Evolutionary conservation across 2,113 vertebrate genomes (phyloP).

Genomic region (Synchiropus splendidus): DNA sequence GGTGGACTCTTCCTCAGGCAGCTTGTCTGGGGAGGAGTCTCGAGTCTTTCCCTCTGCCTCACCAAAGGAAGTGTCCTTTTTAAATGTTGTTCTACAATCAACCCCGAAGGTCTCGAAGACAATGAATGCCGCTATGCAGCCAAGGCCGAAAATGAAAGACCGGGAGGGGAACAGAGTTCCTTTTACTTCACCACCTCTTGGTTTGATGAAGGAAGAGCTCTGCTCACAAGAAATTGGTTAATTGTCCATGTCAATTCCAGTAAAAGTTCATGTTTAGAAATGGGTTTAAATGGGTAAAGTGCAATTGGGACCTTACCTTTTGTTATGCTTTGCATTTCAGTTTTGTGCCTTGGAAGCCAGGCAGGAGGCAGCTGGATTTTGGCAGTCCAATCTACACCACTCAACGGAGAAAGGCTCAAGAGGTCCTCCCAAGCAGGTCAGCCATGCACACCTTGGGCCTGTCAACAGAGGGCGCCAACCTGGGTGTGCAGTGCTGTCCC

Average conservation of each 20-base stretch:
- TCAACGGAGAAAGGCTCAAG: constrained; percentile 5
- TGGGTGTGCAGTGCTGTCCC: too few species aligned
- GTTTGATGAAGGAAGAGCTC: background rate
- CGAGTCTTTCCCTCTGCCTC: constrained; percentile 4
- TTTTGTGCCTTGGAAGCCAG: constrained; percentile 6
- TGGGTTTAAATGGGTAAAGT: too few species aligned
- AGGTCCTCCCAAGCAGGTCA: too few species aligned
- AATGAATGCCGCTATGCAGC: fast-evolving
- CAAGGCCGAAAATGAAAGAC: background rate
- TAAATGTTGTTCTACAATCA: constrained; percentile 1
- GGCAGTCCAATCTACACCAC: constrained; percentile 1
- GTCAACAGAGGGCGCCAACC: too few species aligned
- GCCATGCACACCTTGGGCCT: too few species aligned
- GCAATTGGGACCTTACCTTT: too few species aligned
- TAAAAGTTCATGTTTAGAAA: too few species aligned
- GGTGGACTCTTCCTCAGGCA: background rate
- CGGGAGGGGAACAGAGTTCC: background rate
- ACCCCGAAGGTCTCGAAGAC: background rate
- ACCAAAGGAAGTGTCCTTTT: background rate
- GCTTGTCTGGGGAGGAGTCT: background rate
- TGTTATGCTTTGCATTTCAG: background rate
- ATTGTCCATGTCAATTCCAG: background rate
- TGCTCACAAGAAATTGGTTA: background rate
- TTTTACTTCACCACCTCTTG: background rate
- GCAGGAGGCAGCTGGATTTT: constrained; percentile 6